These are phyloP conservation scores for Nesidiocoris tenuis DNA, from an alignment of 2,888 invertebrate species.

Conservation along the genomic window DNA sequence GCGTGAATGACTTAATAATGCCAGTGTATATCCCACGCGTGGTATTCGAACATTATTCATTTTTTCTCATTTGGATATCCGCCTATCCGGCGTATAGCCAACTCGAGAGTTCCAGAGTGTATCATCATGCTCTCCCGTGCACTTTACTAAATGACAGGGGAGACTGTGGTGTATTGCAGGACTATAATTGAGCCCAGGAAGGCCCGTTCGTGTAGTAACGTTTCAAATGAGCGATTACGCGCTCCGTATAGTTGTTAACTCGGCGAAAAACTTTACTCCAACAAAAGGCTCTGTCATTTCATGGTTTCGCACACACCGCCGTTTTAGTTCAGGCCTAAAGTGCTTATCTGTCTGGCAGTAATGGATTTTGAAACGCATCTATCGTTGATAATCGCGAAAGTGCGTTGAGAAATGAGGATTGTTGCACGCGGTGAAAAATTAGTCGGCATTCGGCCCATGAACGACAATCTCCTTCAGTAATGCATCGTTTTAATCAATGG, in stretches of 20 bases:
- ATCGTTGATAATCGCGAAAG: too few relatives aligned
- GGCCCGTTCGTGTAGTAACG: not conserved
- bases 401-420: too few relatives aligned
- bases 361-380: too few relatives aligned
- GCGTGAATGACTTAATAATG: not conserved
- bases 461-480: too few relatives aligned
- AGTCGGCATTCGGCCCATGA: too few relatives aligned
- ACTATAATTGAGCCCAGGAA: not conserved
- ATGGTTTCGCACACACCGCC: not conserved
- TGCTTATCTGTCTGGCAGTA: too few relatives aligned
- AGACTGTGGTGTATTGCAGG: not conserved
- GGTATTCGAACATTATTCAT: not conserved
- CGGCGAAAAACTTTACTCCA: not conserved
- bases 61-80: not conserved
- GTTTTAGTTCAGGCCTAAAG: too few relatives aligned
- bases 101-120: not conserved
- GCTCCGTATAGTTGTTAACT: not conserved
- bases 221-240: not conserved
- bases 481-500: too few relatives aligned
- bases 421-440: too few relatives aligned
- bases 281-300: not conserved
- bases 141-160: not conserved
- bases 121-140: not conserved
- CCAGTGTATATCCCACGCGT: not conserved
- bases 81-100: not conserved